Evolutionary conservation across 1,140 invertebrate species (phyloP), one percentile per base, ranked within the genome.

Genomic region (Tetramorium alpestre): DNA sequence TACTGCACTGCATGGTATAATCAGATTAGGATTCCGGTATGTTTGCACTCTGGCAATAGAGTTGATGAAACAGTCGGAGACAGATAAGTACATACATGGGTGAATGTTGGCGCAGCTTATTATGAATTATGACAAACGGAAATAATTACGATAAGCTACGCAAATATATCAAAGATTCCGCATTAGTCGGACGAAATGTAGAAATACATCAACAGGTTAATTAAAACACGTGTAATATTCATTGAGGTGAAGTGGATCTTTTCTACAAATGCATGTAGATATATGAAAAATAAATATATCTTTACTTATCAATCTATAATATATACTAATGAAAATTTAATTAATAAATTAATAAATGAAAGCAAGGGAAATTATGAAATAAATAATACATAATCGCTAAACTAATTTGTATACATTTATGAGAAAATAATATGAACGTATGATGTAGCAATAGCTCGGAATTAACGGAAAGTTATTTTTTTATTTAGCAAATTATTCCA

Each of bases 41-140:
- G 49, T 81, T 81, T 81, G 33, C 38, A 56, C 33, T 67, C 49
- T n/a, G 13, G n/a, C n/a, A 13, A 25, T 51, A 69, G 18, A n/a
- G 64, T 44, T 49, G 51, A 56, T 69, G 38, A 70, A 56, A 58
- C 16, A 44, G 33, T 67, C 33, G 10, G 7, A 16, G 49, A 41
- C 10, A 11, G 64, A 69, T 10, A 64, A 69, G 67, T 54, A 54
- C 54, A 67, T 41, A 28, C 13, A 54, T 65, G 10, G n/a, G 3
- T 18, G 8, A 28, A 69, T 47, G 4, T 54, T 56, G 22, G 6
- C 5, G 38, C 3, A 44, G 62, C 38, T 64, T 49, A 69, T 81
- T 56, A 28, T 13, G 49, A 18, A 51, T 25, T 33, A 67, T 56
- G 64, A 81, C 47, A 49, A 64, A 56, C 28, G 38, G 38, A 64